These are phyloP conservation scores for Dolichoris vasculosae DNA, from an alignment of 1,140 invertebrate species.

Conservation along the genomic window DNA sequence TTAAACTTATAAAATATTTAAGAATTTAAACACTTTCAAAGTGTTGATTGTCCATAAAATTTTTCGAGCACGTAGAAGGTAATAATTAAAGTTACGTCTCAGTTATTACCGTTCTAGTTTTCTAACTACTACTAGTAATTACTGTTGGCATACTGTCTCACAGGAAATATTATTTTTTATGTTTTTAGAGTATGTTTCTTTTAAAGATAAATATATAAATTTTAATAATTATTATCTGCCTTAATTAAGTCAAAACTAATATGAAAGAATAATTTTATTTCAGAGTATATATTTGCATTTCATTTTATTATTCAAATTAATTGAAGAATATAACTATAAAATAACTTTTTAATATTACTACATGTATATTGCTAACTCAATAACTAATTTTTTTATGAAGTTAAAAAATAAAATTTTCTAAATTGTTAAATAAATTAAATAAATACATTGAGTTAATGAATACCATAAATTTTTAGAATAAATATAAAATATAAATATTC, in stretches of 20 bases:
- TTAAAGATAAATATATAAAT: background rate
- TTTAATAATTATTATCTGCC: background rate
- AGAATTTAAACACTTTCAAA: background rate
- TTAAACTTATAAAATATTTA: background rate
- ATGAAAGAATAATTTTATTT: background rate
- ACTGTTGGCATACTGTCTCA: conserved; percentile 5
- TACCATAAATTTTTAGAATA: too few relatives aligned
- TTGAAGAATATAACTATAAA: too few relatives aligned
- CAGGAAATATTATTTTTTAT: conserved; percentile 14
- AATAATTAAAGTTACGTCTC: conserved; percentile 7
- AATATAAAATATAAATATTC: too few relatives aligned
- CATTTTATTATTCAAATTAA: too few relatives aligned
- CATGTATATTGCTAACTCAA: too few relatives aligned
- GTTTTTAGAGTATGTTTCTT: background rate
- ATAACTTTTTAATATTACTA: too few relatives aligned
- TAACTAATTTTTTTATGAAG: too few relatives aligned
- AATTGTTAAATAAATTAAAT: too few relatives aligned
- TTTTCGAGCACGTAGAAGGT: conserved; percentile 13
- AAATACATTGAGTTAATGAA: too few relatives aligned
- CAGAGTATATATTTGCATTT: background rate
- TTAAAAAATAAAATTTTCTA: too few relatives aligned
- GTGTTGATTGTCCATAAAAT: conserved; percentile 30
- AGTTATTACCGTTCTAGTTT: conserved; percentile 27
- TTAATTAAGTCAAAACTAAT: background rate
- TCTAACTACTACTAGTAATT: conserved; percentile 12